Conservation (phyloP, 1,140 invertebrate genomes). For the Tetraneura akinire region DNA sequence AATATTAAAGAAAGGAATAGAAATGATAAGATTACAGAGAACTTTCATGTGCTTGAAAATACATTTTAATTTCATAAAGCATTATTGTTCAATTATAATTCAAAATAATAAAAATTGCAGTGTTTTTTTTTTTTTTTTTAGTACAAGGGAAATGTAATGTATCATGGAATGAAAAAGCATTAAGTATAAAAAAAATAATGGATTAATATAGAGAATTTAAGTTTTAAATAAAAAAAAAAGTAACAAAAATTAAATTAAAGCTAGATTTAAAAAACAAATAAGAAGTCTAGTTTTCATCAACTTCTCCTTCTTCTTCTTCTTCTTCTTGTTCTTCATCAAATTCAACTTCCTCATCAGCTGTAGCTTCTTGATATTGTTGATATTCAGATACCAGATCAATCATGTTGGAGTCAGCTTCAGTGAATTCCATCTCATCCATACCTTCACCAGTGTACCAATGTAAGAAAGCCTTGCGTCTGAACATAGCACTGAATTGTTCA, state of each 20-base stretch:
- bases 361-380: constrained; percentile 64
- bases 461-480: constrained; percentile 90
- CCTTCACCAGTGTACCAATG: constrained; percentile 72
- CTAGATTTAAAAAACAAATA: constrained; percentile 12
- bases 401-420: constrained; percentile 66
- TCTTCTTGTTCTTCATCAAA: constrained; percentile 68
- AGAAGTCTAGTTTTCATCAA: constrained; percentile 58
- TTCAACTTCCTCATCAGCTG: constrained; percentile 69
- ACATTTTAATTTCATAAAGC: constrained; percentile 46
- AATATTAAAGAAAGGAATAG: constrained; percentile 54
- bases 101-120: constrained; percentile 45
- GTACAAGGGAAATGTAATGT: constrained; percentile 27
- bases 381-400: constrained; percentile 67
- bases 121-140: constrained; percentile 40
- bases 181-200: constrained; percentile 48
- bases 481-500: constrained; percentile 90
- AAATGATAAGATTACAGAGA: not conserved
- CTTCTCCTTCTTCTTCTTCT: too few species aligned
- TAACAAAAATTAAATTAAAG: constrained; percentile 46
- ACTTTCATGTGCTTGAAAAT: constrained; percentile 34
- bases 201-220: constrained; percentile 43
- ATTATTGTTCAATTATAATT: constrained; percentile 50
- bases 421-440: constrained; percentile 64
- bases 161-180: constrained; percentile 45
- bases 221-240: constrained; percentile 32